Base-by-base conservation (phyloP, 2,888 invertebrate species). In the Harmothoe impar region DNA sequence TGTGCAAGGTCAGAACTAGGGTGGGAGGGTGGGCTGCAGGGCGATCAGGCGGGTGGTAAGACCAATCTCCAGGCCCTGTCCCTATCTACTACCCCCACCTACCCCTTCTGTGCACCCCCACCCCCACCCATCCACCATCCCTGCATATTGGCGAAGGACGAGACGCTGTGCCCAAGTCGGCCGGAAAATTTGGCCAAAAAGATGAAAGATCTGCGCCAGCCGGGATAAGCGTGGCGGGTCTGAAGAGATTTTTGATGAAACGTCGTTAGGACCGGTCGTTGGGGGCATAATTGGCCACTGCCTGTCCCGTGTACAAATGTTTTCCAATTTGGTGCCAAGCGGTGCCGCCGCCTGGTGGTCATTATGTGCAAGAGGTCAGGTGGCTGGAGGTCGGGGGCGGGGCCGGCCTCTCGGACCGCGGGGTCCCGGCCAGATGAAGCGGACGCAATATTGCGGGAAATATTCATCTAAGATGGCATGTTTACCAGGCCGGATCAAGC, bases 381-480 rank as follows among this genome's bases (percentile, higher is more conserved):
- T 51, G 43, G 51, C 51, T 35, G 51, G 84, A 51, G 72, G 72
- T 72, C 29, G 51, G 62, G 62, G 20, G 51, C 43, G 25, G 43
- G 84, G 43, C 35, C n/a, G 62, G 20, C 1, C 62, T 43, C 43
- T 43, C 62, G 62, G 62, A 62, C 62, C 62, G n/a, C 51, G 43
- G 43, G n/a, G 25, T n/a, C 31, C 43, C 35, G 43, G 43, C 43
- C 84, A 84, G 77, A 89, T 51, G 78, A 77, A 89, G 51, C 77
- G 68, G 51, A 25, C 35, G 72, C 89, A 89, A 89, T 89, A 89
- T 89, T 89, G 89, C 78, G 10, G 72, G 51, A 89, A 89, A 89
- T 89, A 89, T 89, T 89, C 89, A 89, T 89, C 68, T 62, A 77
- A 77, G 89, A 89, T 89, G 89, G 89, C 89, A 89, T 89, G 89